Conservation (phyloP, 2,797 vertebrate species). For the Adelosebastes latens region DNA sequence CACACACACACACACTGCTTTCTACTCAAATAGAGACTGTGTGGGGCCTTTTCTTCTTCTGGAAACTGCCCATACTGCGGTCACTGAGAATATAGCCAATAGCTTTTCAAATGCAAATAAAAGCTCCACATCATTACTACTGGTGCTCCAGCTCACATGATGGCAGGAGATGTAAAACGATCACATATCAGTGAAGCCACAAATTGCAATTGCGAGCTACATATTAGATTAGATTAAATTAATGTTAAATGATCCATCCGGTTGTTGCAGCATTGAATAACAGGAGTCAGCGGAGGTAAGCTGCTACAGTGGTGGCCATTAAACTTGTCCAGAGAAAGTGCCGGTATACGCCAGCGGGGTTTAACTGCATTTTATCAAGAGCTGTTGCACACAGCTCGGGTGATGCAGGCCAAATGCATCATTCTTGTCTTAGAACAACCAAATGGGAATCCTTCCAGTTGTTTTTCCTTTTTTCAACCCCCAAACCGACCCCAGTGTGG, state of each 20-base stretch:
- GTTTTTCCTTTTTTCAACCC: slow-evolving; percentile 4
- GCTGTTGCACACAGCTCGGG: slow-evolving; percentile 21
- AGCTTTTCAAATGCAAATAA: slow-evolving; percentile 50
- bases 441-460: slow-evolving; percentile 63
- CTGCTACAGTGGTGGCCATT: not conserved
- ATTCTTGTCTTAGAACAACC: slow-evolving; percentile 53
- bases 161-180: slow-evolving; percentile 26
- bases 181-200: slow-evolving; percentile 27
- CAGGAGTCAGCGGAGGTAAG: slow-evolving; percentile 4
- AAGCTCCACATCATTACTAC: slow-evolving; percentile 8
- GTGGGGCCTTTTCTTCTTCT: slow-evolving; percentile 51
- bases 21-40: slow-evolving; percentile 46
- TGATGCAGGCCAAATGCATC: slow-evolving; percentile 50
- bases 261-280: not conserved
- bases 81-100: slow-evolving; percentile 37
- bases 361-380: slow-evolving; percentile 35
- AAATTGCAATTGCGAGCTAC: slow-evolving; percentile 20
- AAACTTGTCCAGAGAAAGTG: slow-evolving; percentile 13
- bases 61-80: slow-evolving; percentile 48
- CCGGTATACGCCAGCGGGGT: slow-evolving; percentile 14
- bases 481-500: slow-evolving; percentile 55
- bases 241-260: not conserved
- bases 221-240: slow-evolving; percentile 23
- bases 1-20: slow-evolving; percentile 7
- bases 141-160: slow-evolving; percentile 13